Evolutionary conservation across 2,888 invertebrate species (phyloP), one percentile per base, ranked within the genome.

Genomic region (Drosophila anomalata): DNA sequence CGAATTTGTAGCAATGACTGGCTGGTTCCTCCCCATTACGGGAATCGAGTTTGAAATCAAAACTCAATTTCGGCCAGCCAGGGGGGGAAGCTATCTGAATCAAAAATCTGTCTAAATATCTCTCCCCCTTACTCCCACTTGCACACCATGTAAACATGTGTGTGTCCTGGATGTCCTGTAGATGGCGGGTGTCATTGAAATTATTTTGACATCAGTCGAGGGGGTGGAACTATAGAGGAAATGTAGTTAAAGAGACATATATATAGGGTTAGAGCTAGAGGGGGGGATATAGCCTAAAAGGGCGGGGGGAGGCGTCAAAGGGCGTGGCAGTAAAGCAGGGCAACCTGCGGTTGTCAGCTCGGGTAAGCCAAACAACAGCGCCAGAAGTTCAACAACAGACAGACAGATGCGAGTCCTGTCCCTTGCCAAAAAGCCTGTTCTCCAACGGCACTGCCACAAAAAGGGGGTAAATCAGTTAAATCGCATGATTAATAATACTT

Each of bases 1-100:
- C 86, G 88, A 87, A 87, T 87, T 73, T 85, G 88, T 87, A 73
- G 87, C 78, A 87, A 77, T 84, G 80, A 81, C 70, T 65, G 65
- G 62, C 14, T 14, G 14, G 14, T 14, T 14, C 14, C 17, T 0
- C 47, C 73, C 20, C 52, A 58, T 72, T 60, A 73, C 60, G 73
- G 60, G 75, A 73, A 74, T 73, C 74, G 73, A 67, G 74, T 83
- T 88, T 85, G 73, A 71, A 87, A 83, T 83, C 86, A 83, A 88
- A 83, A 83, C 88, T 83, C 86, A 86, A 88, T 83, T 83, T 88
- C 55, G 62, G 39, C 55, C 50, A 52, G 58, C 11, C 14, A 33
- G 20, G 22, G 26, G 57, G 22, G 52, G 42, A 31, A 44, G 76
- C 79, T 62, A 85, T 17, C 17, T 17, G 17, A 17, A 17, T 79